A percentile compares a stretch with the other conserved stretches of the same genome.
Evolutionary conservation across 53 echinoderm and acorn worm genomes (phyloP).

Genomic region (Stichopus horrens): DNA sequence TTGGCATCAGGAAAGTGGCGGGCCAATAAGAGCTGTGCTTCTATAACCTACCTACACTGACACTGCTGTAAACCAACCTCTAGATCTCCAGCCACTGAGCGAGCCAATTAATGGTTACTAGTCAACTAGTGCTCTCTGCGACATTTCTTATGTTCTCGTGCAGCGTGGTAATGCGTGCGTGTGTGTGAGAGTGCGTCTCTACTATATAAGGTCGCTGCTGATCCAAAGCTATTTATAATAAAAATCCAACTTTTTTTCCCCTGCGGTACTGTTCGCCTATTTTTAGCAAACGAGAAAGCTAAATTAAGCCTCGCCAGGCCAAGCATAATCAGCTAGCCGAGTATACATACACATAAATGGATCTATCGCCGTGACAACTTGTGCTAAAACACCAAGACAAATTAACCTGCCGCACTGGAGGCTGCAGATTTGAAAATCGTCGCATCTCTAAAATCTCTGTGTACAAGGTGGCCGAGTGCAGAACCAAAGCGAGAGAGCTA

Average conservation of each 20-base stretch:
- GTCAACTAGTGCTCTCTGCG: background rate
- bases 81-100: background rate
- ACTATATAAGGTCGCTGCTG: background rate
- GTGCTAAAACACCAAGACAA: slow-evolving; percentile 7
- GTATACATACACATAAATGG: background rate
- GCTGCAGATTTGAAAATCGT: background rate
- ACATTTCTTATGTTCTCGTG: background rate
- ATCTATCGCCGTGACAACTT: background rate
- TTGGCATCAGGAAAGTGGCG: background rate
- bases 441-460: background rate
- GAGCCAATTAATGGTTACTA: background rate
- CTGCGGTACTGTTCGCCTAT: slow-evolving; percentile 20
- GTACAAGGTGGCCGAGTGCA: background rate
- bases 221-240: slow-evolving; percentile 36
- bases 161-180: background rate
- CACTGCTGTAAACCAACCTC: background rate
- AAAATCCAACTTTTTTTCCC: slow-evolving; percentile 21
- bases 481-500: background rate
- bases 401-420: background rate
- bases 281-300: slow-evolving; percentile 22
- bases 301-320: slow-evolving; percentile 32
- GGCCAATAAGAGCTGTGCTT: slow-evolving; percentile 9
- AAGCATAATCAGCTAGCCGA: background rate
- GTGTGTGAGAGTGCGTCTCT: background rate
- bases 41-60: background rate